Evolutionary conservation across 2,797 vertebrate species (phyloP).

Genomic region (Peromyscus melanophrys): DNA sequence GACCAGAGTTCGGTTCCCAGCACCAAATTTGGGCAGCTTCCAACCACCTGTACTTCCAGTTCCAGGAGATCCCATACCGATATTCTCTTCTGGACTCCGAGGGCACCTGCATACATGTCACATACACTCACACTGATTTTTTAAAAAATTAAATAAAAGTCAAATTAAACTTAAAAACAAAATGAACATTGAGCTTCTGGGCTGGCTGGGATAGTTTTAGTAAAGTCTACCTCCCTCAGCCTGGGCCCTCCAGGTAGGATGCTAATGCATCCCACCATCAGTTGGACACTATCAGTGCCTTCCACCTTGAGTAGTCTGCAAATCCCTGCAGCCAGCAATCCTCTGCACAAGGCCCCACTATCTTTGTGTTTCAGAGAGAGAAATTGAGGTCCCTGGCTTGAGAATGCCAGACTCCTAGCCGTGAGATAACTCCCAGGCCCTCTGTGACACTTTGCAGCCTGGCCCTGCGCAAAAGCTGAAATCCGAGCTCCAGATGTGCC

Average conservation of each 20-base stretch:
- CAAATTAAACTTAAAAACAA: not conserved
- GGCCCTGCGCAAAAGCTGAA: not conserved
- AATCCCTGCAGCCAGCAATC: not conserved
- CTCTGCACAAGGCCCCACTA: rapidly evolving
- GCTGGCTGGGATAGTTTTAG: not conserved
- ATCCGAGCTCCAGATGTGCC: not conserved
- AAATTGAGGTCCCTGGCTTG: not conserved
- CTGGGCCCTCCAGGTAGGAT: not conserved
- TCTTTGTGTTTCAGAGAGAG: not conserved
- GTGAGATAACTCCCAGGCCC: not conserved
- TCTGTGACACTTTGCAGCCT: not conserved
- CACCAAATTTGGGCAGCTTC: not conserved
- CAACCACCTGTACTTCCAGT: too few species aligned
- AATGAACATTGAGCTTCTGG: not conserved
- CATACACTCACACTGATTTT: not conserved
- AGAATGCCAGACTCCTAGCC: not conserved
- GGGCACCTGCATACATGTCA: not conserved
- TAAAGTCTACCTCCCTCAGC: not conserved
- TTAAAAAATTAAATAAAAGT: not conserved
- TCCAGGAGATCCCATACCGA: too few species aligned
- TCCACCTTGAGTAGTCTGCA: not conserved
- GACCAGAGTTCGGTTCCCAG: not conserved
- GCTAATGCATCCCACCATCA: not conserved
- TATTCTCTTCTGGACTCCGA: not conserved
- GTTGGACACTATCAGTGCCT: not conserved